Evolutionary conservation across 2,797 vertebrate genomes (phyloP), one percentile per base, ranked within the genome.

Genomic region (Bradypodion pumilum): DNA sequence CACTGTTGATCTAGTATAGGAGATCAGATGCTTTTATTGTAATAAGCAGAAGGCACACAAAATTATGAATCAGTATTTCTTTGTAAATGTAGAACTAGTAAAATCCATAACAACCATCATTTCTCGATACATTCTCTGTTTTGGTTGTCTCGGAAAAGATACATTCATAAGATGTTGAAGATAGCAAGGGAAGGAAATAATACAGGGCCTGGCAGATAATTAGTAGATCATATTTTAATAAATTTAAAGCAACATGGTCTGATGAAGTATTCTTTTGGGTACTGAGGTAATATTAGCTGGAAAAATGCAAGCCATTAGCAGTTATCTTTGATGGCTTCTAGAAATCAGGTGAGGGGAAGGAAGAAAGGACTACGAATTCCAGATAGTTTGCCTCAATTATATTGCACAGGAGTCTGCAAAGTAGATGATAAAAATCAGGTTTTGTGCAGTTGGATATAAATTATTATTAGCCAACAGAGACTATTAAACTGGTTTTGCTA

Each of bases 191-290:
- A 83, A 83, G 25, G 74, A 56, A 83, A 60, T 37, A 77, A 70
- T 83, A 70, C 84, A 70, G 56, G 42, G 49, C 84, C 63, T 27
- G 32, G 66, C 32, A 77, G 84, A 79, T 85, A 81, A 81, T 85
- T 80, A 85, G 76, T 81, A 77, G 74, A 77, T 81, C 56, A 81
- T 70, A 81, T 85, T 85, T 85, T 77, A 85, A 85, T 85, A 85
- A 77, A 81, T 85, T 85, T 85, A 77, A 85, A 85, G 81, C 84
- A 85, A 76, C 74, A 81, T 81, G 59, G 62, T 77, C 27, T 81
- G 56, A 81, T 85, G 74, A 85, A 85, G 65, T 81, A 85, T 85
- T 81, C 52, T 81, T 85, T 81, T 70, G 66, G 42, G 32, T 62
- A 35, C 56, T 70, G 59, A 81, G 52, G 84, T n/a, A n/a, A 62